Evolutionary conservation across 1,140 invertebrate genomes (phyloP), one percentile per base, ranked within the genome.

Genomic region (Drosophila sp.): DNA sequence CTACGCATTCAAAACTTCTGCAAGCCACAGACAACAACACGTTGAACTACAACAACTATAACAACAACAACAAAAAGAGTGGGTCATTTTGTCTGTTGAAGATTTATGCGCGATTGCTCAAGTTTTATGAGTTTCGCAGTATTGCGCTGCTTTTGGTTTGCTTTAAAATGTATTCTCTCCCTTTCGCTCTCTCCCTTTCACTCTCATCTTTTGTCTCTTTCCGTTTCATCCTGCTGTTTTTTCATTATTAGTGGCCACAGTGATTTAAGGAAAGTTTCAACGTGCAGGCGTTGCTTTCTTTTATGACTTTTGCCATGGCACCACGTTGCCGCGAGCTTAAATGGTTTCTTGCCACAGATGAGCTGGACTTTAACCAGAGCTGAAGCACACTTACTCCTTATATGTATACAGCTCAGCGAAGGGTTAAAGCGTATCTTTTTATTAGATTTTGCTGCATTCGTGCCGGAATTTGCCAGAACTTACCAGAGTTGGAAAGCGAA

Each of bases 31-130:
- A 29, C 54, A 72, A 72, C 38, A 62, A 61, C 48, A 50, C 21
- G 21, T 2, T 32, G 27, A 45, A 40, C 14, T 40, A 16, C 29
- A 21, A 61, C 11, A 29, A n/a, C 45, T 3, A 36, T 7, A 36
- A 36, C 34, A 9, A 36, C 34, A 9, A n/a, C 34, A 7, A 32
- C 41, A 7, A 36, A n/a, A 66, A 59, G 72, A 75, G 72, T 78
- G 75, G 75, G 75, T 65, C 75, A 78, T 78, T 78, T 78, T 78
- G 75, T 75, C 72, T 75, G 75, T 21, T 2, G 36, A n/a, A 75
- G 75, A 78, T 78, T 78, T 78, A 78, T 75, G 65, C 40, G 72
- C 75, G 72, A 74, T 71, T 78, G 75, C 72, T 71, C 46, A 65
- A 75, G 75, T 75, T 78, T 78, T 78, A 78, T 70, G 72, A 50